phyloP scores from a whole-genome alignment of 35 echinoderm and acorn worm species.

The Eucidaris tribuloides region DNA sequence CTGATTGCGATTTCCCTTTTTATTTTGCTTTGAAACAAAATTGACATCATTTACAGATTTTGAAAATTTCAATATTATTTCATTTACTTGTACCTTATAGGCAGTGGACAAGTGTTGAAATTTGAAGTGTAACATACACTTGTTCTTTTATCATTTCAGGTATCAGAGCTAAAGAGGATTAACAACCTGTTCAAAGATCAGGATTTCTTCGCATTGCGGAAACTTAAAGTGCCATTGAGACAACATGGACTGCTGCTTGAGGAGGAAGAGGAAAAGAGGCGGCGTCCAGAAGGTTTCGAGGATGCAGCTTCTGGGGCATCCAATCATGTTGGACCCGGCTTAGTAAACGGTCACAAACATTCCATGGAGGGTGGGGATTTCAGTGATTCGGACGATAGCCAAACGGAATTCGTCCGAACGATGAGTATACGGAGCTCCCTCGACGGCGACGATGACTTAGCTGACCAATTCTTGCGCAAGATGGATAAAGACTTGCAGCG shows the following conservation, averaged over 20 bases:
- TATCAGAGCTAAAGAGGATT: conserved; percentile 68
- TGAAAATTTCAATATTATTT: no score
- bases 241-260: conserved; percentile 58
- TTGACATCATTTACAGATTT: no score
- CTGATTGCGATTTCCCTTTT: no score
- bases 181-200: conserved; percentile 77
- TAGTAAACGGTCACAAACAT: conserved; percentile 10
- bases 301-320: not conserved
- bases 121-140: not conserved
- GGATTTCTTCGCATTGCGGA: conserved; percentile 57
- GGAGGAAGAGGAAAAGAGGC: conserved; percentile 40
- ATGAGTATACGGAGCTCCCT: conserved; percentile 74
- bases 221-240: conserved; percentile 66
- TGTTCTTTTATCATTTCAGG: conserved; percentile 26
- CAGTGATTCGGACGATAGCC: conserved; percentile 31
- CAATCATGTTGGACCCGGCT: not conserved
- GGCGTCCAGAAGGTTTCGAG: not conserved
- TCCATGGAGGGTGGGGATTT: not conserved
- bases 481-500: conserved; percentile 75
- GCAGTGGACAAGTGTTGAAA: no score
- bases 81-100: no score
- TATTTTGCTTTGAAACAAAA: no score
- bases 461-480: conserved; percentile 47
- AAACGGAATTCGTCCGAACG: conserved; percentile 30
- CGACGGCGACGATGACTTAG: conserved; percentile 21